Base-by-base conservation (phyloP, 1,140 invertebrate species). In the Nephila pilipes region DNA sequence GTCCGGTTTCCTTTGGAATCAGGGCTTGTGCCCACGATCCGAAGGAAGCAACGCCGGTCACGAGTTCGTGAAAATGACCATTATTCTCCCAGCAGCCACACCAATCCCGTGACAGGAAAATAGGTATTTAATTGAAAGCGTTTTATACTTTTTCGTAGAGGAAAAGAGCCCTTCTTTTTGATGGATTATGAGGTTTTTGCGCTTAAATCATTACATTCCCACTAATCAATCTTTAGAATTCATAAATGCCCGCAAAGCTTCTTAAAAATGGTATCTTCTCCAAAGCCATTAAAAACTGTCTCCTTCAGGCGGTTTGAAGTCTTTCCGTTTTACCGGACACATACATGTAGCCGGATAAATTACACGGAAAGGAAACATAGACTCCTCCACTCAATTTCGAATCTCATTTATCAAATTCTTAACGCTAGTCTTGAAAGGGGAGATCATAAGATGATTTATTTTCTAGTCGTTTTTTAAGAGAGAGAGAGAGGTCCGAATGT, bases 331-430 rank as follows among this genome's bases (percentile, higher is more conserved):
- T n/a, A 36, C 14, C 32, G 54, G 38, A 85, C 81, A 54, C 18
- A 54, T 20, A 18, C 54, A 20, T 29, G 16, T 32, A 22, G 18
- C 83, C 25, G 83, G 54, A 58, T 58, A 57, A 85, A 85, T 85
- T 85, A n/a, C 55, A 55, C 55, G 54, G 83, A 85, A 85, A 58
- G 55, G 25, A 25, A 57, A 57, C 54, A 57, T n/a, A 12, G 79
- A 38, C 16, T 16, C 5, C 12, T 2, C 25, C n/a, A 57, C 83
- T 85, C 54, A 85, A 85, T 58, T 58, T 85, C 83, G 8, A 57
- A n/a, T 57, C 20, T 29, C 46, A 18, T 85, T 85, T 85, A 85
- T 85, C 83, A 60, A 60, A 14, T n/a, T 80, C 8, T 16, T 16
- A 16, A 36, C 5, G 16, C 32, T 80, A 16, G 20, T 22, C 3